Base-by-base conservation (phyloP, 1,140 invertebrate species). In the Pemphigus obesinymphae region DNA sequence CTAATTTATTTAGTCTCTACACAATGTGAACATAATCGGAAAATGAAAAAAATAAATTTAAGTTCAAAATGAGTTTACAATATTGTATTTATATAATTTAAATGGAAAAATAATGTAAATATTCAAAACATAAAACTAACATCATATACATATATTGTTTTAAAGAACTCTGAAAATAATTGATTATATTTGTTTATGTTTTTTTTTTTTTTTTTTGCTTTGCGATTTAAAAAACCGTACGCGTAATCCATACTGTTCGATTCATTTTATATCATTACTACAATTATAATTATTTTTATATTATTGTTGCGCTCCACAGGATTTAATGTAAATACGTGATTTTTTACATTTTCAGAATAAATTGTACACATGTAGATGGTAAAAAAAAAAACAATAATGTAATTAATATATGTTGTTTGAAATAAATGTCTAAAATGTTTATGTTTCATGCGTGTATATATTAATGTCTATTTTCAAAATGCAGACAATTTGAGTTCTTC, bases 211-310 rank as follows among this genome's bases (percentile, higher is more conserved):
- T 23, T 72, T 29, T 31, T 48, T 48, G 17, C 43, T 0, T 29
- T 29, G 13, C 48, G 68, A 72, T 31, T 29, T 48, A 29, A 48
- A 73, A 50, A 34, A 50, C 70, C 70, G n/a, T 73, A 50, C 15
- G 50, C 70, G 31, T 73, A 73, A 73, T 73, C 43, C 43, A 50
- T 20, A 50, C 26, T 50, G 70, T 45, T 50, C 70, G 45, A 73
- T 73, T 50, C 50, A 73, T 73, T 73, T 50, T 73, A 50, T 48
- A 72, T 72, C 48, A 72, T 72, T 72, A 73, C 70, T 31, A 50
- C 50, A 73, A 73, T 73, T 73, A 72, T 72, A 5, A 40, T 40
- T 40, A 40, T 40, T 40, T 5, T 40, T 40, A 40, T 40, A 40
- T 40, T 72, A 31, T 73, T 73, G 50, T 73, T 73, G 70, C 43